Percentiles rank a stretch among this genome's conserved stretches.
Evolutionary conservation across 2,113 vertebrate genomes (phyloP).

Genomic region (Ceyx cyanopectus): DNA sequence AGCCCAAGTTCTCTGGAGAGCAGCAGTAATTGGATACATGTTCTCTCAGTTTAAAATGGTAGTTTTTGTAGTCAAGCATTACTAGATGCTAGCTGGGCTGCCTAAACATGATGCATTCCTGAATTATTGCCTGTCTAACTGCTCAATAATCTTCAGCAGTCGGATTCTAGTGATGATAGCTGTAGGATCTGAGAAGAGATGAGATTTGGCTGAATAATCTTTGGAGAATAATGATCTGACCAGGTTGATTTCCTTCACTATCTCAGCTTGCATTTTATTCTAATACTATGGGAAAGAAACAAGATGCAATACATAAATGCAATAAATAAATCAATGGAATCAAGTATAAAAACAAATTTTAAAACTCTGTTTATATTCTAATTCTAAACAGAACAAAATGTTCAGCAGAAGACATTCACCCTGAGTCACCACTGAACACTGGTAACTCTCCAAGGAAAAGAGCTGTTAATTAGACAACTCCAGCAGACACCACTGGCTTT

Average conservation of each 20-base stretch:
- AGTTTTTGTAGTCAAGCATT: neutral
- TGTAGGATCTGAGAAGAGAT: neutral
- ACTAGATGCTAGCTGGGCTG: neutral
- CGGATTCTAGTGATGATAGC: neutral
- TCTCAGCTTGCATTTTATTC: neutral
- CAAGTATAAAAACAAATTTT: neutral
- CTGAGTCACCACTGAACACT: neutral
- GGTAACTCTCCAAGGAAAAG: neutral
- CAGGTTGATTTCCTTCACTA: neutral
- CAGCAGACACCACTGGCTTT: neutral
- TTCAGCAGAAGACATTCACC: neutral
- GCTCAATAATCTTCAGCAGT: neutral
- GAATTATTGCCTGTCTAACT: neutral
- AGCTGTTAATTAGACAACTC: slow-evolving; percentile 12
- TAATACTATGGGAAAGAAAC: neutral
- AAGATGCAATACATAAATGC: neutral
- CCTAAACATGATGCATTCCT: neutral
- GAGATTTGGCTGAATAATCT: neutral
- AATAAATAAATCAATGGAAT: no score
- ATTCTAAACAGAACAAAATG: neutral
- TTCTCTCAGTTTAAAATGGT: neutral
- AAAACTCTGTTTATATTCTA: neutral
- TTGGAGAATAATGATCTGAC: neutral
- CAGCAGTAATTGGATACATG: neutral
- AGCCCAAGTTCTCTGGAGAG: neutral